Conservation (phyloP, 2,888 invertebrate genomes). For the Brachynemurus nebulosus region DNA sequence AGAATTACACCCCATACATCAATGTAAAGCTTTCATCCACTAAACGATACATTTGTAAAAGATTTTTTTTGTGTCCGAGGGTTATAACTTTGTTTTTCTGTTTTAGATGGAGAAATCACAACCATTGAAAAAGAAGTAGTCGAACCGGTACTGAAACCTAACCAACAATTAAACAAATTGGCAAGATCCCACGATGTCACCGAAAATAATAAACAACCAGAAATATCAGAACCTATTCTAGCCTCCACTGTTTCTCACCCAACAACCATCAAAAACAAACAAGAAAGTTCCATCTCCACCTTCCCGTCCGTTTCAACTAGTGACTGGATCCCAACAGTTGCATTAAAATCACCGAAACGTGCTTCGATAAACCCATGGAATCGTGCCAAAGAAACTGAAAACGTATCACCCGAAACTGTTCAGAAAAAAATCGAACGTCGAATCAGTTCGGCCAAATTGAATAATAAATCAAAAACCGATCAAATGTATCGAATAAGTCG, state of each 20-base stretch:
- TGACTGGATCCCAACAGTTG: constrained; percentile 15
- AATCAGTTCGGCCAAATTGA: background rate
- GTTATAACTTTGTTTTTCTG: too few species aligned
- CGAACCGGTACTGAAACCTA: constrained; percentile 56
- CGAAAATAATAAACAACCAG: constrained; percentile 28
- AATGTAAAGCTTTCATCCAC: too few species aligned
- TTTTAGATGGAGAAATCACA: constrained; percentile 3
- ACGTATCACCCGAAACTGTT: too few species aligned
- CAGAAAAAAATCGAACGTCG: background rate
- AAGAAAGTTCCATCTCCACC: background rate
- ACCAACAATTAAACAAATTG: constrained; percentile 38
- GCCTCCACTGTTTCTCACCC: constrained; percentile 34
- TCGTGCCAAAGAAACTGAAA: background rate
- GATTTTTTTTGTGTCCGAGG: too few species aligned
- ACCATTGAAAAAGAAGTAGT: constrained; percentile 42
- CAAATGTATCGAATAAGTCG: constrained; percentile 1
- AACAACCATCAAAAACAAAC: constrained; percentile 23
- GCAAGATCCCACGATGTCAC: constrained; percentile 34
- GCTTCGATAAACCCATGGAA: background rate
- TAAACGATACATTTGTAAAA: too few species aligned
- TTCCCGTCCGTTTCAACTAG: constrained; percentile 25
- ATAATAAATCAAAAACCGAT: background rate
- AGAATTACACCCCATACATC: too few species aligned
- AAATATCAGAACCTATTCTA: constrained; percentile 53
- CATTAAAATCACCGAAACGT: background rate